These are phyloP conservation scores for Myopa testacea DNA, from an alignment of 2,888 invertebrate genomes.

Conservation along the genomic window DNA sequence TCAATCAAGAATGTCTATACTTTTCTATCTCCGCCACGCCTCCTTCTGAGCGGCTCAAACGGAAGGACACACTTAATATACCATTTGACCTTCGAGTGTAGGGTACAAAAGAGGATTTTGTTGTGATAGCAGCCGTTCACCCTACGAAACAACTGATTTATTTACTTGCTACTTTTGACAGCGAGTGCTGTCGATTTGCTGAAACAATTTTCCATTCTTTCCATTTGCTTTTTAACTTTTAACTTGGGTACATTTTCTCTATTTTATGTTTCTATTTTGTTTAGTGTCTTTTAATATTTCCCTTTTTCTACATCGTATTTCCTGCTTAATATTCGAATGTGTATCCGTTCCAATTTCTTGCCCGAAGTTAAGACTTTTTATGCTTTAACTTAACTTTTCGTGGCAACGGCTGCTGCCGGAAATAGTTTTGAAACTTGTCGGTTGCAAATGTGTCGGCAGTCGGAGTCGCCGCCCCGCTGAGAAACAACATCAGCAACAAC, in stretches of 20 bases:
- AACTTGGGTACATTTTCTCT: no score
- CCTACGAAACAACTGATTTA: background rate
- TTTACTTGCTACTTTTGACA: background rate
- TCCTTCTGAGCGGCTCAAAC: no score
- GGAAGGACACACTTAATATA: no score
- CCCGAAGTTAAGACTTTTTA: background rate
- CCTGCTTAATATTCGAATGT: background rate
- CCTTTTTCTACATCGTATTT: background rate
- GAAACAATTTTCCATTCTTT: no score
- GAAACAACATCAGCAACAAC: background rate
- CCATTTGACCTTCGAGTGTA: no score
- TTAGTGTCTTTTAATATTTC: background rate
- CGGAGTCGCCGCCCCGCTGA: no score
- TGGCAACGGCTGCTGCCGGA: background rate
- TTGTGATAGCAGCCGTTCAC: no score
- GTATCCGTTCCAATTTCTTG: background rate
- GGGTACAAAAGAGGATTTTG: no score
- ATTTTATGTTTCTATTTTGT: background rate
- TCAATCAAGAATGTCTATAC: no score
- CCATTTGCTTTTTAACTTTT: no score
- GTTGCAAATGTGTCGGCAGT: background rate
- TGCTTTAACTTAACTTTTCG: background rate
- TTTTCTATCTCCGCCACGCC: no score
- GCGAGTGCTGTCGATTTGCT: background rate
- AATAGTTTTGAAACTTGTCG: background rate